phyloP scores from a whole-genome alignment of 92 coral and sea anemone species.

The Palythoa heliodiscus region DNA sequence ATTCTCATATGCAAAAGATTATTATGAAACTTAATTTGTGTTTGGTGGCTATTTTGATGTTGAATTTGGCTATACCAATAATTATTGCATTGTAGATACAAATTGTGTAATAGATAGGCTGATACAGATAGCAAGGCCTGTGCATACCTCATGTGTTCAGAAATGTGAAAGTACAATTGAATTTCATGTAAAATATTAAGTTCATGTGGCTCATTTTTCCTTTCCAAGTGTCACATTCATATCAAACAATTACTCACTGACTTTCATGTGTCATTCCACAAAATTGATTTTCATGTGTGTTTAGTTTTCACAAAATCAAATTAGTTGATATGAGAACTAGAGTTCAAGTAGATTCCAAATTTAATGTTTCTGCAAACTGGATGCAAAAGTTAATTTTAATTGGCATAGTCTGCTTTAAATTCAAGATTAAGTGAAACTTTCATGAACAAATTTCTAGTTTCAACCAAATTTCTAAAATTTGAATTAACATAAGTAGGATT shows the following conservation, averaged over 20 bases:
- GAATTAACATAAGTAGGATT: conserved; percentile 22
- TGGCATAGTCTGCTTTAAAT: conserved; percentile 11
- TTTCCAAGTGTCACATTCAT: conserved; percentile 25
- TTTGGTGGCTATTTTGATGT: conserved; percentile 21
- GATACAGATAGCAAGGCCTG: conserved; percentile 26
- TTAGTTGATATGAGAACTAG: conserved; percentile 13
- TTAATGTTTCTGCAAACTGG: conserved; percentile 28
- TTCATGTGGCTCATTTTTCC: conserved; percentile 25
- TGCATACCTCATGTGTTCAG: conserved; percentile 29
- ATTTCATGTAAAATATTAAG: conserved; percentile 25
- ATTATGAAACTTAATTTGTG: neutral
- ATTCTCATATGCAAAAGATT: conserved; percentile 7
- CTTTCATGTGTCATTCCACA: conserved; percentile 11
- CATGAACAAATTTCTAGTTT: conserved; percentile 21
- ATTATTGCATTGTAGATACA: conserved; percentile 29
- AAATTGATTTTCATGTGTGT: conserved; percentile 23
- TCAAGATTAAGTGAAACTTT: conserved; percentile 9
- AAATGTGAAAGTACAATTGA: conserved; percentile 15
- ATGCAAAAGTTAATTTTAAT: conserved; percentile 15
- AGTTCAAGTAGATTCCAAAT: conserved; percentile 20
- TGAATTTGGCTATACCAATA: conserved; percentile 7
- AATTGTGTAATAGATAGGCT: conserved; percentile 19
- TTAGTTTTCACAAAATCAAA: conserved; percentile 27
- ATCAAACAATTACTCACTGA: conserved; percentile 22
- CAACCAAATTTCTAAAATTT: conserved; percentile 22